phyloP scores from a whole-genome alignment of 2,797 vertebrate genomes.

The Lagorchestes hirsutus region DNA sequence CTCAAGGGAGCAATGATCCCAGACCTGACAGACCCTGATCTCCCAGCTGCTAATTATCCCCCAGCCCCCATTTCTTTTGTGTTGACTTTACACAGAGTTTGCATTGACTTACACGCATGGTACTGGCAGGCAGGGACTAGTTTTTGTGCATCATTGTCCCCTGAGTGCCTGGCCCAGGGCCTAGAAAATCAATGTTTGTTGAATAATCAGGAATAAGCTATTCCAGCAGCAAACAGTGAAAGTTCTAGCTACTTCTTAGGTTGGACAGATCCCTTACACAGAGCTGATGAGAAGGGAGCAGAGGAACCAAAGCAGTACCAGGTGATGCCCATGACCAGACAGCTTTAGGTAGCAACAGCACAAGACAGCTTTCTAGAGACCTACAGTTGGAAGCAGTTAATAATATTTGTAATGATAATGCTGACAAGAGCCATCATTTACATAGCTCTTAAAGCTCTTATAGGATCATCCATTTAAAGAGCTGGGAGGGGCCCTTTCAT shows the following conservation, averaged over 20 bases:
- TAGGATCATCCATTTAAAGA: not conserved
- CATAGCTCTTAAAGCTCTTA: no score
- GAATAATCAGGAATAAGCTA: not conserved
- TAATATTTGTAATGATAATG: not conserved
- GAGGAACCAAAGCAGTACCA: not conserved
- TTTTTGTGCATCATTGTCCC: not conserved
- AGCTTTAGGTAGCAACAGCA: accelerated
- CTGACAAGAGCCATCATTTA: no score
- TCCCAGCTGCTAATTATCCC: not conserved
- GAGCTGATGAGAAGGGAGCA: not conserved
- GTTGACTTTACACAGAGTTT: not conserved
- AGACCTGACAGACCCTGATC: not conserved
- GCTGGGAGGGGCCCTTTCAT: not conserved
- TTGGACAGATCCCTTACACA: not conserved
- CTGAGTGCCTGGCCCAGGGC: not conserved
- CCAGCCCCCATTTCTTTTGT: not conserved
- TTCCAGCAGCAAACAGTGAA: not conserved
- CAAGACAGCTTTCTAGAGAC: no score
- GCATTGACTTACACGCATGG: not conserved
- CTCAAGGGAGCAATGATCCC: not conserved
- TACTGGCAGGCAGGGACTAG: not conserved
- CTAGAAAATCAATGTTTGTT: not conserved
- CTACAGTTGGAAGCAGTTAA: not conserved
- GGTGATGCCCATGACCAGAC: not conserved
- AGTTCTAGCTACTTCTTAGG: not conserved